Conservation (phyloP, 2,888 invertebrate genomes). For the Danaus chrysippus region DNA sequence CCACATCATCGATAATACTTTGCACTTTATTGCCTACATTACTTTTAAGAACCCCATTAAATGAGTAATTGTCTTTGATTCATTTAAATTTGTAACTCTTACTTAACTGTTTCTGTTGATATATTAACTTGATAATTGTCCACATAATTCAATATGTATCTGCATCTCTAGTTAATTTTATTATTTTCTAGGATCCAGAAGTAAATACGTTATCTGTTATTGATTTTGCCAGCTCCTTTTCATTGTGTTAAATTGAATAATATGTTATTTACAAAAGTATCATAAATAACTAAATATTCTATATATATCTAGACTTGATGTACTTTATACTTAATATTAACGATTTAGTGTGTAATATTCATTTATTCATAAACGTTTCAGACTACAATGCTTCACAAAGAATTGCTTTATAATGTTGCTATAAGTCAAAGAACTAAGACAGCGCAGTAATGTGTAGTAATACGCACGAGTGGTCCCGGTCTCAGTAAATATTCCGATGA, state of each 20-base stretch:
- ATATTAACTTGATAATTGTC: slow-evolving; percentile 10
- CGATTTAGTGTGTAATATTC: not conserved
- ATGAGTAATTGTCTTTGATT: not conserved
- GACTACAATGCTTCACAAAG: not conserved
- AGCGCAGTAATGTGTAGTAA: slow-evolving; percentile 43
- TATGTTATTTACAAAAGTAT: no score
- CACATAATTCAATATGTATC: slow-evolving; percentile 10
- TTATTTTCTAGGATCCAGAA: slow-evolving; percentile 13
- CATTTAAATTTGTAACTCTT: slow-evolving; percentile 15
- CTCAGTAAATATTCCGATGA: slow-evolving; percentile 69
- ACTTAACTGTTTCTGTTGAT: slow-evolving; percentile 17
- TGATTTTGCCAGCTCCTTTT: slow-evolving; percentile 24
- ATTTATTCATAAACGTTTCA: slow-evolving; percentile 11
- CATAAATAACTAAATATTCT: no score
- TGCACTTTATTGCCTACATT: not conserved
- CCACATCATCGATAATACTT: slow-evolving; percentile 22
- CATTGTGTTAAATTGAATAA: no score
- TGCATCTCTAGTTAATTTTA: slow-evolving; percentile 13
- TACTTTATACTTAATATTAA: not conserved
- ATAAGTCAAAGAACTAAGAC: slow-evolving; percentile 27
- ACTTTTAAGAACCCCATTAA: slow-evolving; percentile 10
- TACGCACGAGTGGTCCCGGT: slow-evolving; percentile 43
- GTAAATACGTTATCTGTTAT: slow-evolving; percentile 38
- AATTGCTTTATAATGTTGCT: slow-evolving; percentile 7
- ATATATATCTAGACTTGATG: no score